Conservation (phyloP, 2,888 invertebrate species). For the Lasioglossum morio region DNA sequence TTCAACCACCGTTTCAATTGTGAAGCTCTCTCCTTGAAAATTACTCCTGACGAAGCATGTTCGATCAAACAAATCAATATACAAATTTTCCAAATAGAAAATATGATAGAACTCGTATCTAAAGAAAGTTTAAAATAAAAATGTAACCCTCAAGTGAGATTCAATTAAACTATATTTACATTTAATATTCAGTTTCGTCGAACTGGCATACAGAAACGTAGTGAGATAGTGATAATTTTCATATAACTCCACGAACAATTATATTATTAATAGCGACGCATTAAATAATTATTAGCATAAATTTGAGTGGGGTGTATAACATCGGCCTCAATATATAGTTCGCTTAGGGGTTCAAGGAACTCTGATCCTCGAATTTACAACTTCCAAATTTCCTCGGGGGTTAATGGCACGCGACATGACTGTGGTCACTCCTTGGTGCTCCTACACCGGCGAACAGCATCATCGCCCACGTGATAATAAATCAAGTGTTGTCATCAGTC, state of each 20-base stretch:
- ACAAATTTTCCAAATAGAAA: too few species aligned
- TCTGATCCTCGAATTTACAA: slow-evolving; percentile 10
- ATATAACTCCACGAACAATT: background rate
- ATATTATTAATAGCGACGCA: background rate
- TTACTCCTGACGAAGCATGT: background rate
- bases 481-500: slow-evolving; percentile 49
- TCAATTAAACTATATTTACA: too few species aligned
- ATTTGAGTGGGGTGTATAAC: background rate
- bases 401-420: slow-evolving; percentile 36
- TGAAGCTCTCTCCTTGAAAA: background rate
- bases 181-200: too few species aligned
- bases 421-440: slow-evolving; percentile 13
- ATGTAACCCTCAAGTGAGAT: too few species aligned
- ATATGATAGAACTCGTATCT: too few species aligned
- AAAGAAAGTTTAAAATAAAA: too few species aligned
- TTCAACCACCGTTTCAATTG: background rate
- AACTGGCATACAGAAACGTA: too few species aligned
- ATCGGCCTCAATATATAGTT: too few species aligned
- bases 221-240: too few species aligned
- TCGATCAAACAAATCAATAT: background rate
- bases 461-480: slow-evolving; percentile 46
- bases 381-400: slow-evolving; percentile 35
- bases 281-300: background rate
- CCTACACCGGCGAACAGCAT: slow-evolving; percentile 33
- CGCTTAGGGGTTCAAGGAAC: background rate